These are phyloP conservation scores for Lochmaea capreae DNA, from an alignment of 2,888 invertebrate genomes.

Conservation along the genomic window DNA sequence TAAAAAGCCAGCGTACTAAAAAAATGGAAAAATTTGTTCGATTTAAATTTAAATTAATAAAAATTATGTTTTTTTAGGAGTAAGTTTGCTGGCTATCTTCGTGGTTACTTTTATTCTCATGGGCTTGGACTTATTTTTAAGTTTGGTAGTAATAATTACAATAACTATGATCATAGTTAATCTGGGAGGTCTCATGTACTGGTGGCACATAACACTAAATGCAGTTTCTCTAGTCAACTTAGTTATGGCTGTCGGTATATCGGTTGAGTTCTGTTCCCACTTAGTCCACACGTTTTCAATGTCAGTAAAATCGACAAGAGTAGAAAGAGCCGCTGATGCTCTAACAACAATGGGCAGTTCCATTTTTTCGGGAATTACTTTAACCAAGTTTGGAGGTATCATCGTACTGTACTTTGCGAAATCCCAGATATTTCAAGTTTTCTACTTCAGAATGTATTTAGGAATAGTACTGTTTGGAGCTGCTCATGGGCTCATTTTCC, in stretches of 20 bases:
- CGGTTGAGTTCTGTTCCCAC: constrained; percentile 99
- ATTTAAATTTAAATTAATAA: neutral
- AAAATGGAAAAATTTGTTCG: too few relatives aligned
- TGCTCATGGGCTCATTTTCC: constrained; percentile 95
- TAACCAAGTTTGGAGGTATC: constrained; percentile 98
- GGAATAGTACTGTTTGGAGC: constrained; percentile 98
- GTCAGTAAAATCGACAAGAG: constrained; percentile 78
- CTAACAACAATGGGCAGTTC: constrained; percentile 94
- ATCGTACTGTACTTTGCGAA: constrained; percentile 96
- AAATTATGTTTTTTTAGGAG: constrained; percentile 71
- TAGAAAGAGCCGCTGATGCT: constrained; percentile 84
- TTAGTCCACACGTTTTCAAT: constrained; percentile 92
- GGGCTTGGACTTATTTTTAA: constrained; percentile 94
- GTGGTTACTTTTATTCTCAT: constrained; percentile 92
- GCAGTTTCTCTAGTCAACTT: constrained; percentile 98
- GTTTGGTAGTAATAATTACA: constrained; percentile 87
- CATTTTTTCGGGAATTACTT: constrained; percentile 96
- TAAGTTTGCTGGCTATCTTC: constrained; percentile 93
- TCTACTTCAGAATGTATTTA: constrained; percentile 76
- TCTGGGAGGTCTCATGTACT: constrained; percentile 95
- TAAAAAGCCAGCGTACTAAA: neutral
- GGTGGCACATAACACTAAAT: constrained; percentile 95
- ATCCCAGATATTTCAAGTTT: constrained; percentile 88
- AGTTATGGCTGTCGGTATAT: constrained; percentile 97
- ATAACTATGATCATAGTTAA: constrained; percentile 95